Conservation (phyloP, 1,140 invertebrate species). For the Lepidurus packardi region DNA sequence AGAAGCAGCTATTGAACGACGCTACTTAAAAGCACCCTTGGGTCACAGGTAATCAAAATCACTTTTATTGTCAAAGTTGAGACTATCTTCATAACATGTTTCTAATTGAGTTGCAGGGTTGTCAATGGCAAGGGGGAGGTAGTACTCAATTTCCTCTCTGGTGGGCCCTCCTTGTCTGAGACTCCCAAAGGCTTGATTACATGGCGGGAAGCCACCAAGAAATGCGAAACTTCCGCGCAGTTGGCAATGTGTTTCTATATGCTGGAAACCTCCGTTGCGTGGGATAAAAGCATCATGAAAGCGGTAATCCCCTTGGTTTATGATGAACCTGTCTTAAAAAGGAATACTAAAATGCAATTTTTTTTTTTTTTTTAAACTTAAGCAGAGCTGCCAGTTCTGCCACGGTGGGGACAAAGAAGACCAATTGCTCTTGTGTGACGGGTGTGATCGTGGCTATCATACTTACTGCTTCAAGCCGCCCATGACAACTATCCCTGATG, state of each 20-base stretch:
- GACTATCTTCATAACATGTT: neutral
- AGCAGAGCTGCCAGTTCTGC: conserved; percentile 94
- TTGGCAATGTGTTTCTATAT: conserved; percentile 83
- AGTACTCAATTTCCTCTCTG: conserved; percentile 32
- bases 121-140: conserved; percentile 29
- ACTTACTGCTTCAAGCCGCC: conserved; percentile 97
- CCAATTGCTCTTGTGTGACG: conserved; percentile 87
- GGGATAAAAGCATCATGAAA: conserved; percentile 99
- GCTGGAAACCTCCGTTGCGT: conserved; percentile 85
- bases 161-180: conserved; percentile 26
- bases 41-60: conserved; percentile 56
- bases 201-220: conserved; percentile 81
- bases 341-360: neutral
- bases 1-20: conserved; percentile 81
- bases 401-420: conserved; percentile 93
- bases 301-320: conserved; percentile 63
- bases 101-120: neutral
- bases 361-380: conserved; percentile 43
- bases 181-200: conserved; percentile 52
- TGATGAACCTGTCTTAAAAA: conserved; percentile 19
- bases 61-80: conserved; percentile 34
- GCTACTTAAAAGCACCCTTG: conserved; percentile 89
- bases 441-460: conserved; percentile 96
- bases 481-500: conserved; percentile 91
- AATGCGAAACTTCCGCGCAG: conserved; percentile 78